Conservation (phyloP, 2,888 invertebrate species). For the Theodoxus fluviatilis region DNA sequence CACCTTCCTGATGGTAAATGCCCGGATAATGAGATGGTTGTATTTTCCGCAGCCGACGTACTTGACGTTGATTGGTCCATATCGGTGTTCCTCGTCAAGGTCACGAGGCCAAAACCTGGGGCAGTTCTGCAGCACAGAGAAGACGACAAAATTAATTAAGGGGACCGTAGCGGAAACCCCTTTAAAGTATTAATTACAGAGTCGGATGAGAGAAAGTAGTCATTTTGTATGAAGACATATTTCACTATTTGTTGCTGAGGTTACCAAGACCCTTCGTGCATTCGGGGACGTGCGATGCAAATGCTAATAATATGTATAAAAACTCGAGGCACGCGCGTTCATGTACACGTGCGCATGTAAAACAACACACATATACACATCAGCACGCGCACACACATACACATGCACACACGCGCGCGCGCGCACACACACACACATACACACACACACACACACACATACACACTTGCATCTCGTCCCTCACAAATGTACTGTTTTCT, state of each 20-base stretch:
- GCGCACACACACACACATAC: background rate
- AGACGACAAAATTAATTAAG: background rate
- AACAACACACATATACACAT: too few species aligned
- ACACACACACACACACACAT: too few species aligned
- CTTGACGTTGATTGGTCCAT: constrained; percentile 60
- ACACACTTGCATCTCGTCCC: too few species aligned
- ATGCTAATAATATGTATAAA: too few species aligned
- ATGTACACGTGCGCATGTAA: too few species aligned
- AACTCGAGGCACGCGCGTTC: too few species aligned
- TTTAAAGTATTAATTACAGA: background rate
- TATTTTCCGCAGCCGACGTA: constrained; percentile 48
- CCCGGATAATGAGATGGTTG: constrained; percentile 48
- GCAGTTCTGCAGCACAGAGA: constrained; percentile 45
- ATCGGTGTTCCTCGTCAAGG: constrained; percentile 47
- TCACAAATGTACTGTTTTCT: too few species aligned
- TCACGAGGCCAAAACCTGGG: constrained; percentile 62
- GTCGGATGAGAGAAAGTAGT: background rate
- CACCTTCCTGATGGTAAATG: constrained; percentile 60
- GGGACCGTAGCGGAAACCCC: background rate
- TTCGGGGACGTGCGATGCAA: too few species aligned
- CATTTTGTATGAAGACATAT: background rate
- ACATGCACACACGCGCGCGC: background rate
- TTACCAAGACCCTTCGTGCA: too few species aligned
- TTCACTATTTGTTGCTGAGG: too few species aligned
- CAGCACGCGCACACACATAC: background rate